Evolutionary conservation across 64 coral and sea anemone genomes (phyloP), one percentile per base, ranked within the genome.

Genomic region (Montipora foliosa): DNA sequence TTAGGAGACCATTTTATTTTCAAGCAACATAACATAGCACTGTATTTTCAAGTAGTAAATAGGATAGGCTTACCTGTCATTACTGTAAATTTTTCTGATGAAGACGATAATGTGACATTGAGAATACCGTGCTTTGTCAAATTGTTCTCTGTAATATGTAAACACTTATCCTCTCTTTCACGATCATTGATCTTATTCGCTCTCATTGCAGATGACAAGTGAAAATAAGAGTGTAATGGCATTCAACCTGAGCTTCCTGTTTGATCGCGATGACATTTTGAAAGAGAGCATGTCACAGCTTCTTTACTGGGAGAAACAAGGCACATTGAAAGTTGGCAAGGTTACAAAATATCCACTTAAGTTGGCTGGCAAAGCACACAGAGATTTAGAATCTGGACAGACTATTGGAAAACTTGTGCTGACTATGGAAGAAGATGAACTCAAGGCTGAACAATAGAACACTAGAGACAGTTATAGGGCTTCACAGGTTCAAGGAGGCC

Each of bases 201-300:
- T 55, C 52, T 64, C 61, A 64, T 14, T 4, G 80, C 50, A 99
- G 97, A 94, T 99, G 95, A 99, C 95, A 5, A 84, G 13, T 21
- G 92, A 84, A n/a, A 99, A 96, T 78, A 96, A 94, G 49, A 99
- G 98, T 67, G 84, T 99, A 22, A 94, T 99, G 95, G 98, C 85
- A 59, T 99, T 99, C 76, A 96, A 99, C 80, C 84, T 99, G 25
- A 99, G 95, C 89, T 96, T 96, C 48, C 93, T 99, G 74, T 99
- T 99, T 90, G 92, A 94, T 82, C 73, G 82, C 15, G 79, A 74
- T 60, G 89, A 96, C 16, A 66, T 94, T 55, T 81, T 99, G 8
- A 67, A 91, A 83, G 95, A 96, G 44, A 93, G 89, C 12, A 99
- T 99, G 98, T 82, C 10, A 61, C 95, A 99, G 17, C 77, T 99